A percentile compares a stretch with the other conserved stretches of the same genome.
These are phyloP conservation scores for Amiota communis DNA, from an alignment of 2,888 invertebrate species.

Conservation along the genomic window DNA sequence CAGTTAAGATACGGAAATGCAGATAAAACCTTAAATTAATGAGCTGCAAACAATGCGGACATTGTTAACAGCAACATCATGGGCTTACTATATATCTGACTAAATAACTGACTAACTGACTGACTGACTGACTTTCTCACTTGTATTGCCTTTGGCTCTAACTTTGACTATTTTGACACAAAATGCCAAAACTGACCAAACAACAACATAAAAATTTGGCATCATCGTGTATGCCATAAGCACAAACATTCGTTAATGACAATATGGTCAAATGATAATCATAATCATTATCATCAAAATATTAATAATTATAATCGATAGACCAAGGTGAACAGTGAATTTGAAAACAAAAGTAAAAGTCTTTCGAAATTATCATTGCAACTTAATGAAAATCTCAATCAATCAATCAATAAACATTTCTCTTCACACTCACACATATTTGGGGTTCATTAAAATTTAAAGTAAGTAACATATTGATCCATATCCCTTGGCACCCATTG, in stretches of 20 bases:
- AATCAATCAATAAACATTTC: background rate
- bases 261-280: constrained; percentile 31
- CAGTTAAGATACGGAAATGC: constrained; percentile 58
- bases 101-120: constrained; percentile 2
- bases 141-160: background rate
- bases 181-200: constrained; percentile 40
- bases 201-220: constrained; percentile 16
- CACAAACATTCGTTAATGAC: constrained; percentile 13
- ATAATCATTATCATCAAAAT: constrained; percentile 33
- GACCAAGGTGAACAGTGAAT: background rate
- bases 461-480: too few relatives aligned
- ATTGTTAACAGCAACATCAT: constrained; percentile 48
- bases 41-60: constrained; percentile 64
- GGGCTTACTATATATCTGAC: background rate
- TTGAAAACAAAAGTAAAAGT: constrained; percentile 8
- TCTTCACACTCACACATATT: background rate
- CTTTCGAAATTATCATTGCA: background rate
- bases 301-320: background rate
- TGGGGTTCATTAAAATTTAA: background rate
- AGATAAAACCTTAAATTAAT: constrained; percentile 66
- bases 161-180: constrained; percentile 54
- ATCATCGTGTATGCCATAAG: constrained; percentile 27
- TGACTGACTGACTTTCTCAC: background rate
- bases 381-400: constrained; percentile 6
- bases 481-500: too few relatives aligned